Evolutionary conservation across 2,888 invertebrate species (phyloP).

Genomic region (Allygus modestus): DNA sequence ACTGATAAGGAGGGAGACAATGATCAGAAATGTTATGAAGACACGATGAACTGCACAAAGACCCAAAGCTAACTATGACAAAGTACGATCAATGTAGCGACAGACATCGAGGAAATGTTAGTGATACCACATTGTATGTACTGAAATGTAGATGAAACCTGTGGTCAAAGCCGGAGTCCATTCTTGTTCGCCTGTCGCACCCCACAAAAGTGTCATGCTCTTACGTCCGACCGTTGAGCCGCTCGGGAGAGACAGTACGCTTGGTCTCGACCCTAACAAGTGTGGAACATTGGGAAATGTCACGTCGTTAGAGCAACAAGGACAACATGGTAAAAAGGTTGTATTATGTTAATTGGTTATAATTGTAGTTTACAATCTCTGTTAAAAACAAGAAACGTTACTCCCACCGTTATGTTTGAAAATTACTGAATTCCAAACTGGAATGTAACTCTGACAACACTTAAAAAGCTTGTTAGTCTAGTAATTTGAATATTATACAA

Average conservation of each 20-base stretch:
- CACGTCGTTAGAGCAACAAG: neutral
- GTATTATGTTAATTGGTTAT: too few relatives aligned
- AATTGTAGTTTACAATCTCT: too few relatives aligned
- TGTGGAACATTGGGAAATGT: neutral
- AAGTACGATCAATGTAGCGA: neutral
- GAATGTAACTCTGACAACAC: too few relatives aligned
- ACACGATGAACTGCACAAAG: conserved; percentile 2
- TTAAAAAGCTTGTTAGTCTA: too few relatives aligned
- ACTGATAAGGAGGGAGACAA: neutral
- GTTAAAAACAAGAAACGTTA: too few relatives aligned
- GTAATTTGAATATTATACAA: too few relatives aligned
- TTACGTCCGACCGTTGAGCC: conserved; percentile 72
- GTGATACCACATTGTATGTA: conserved; percentile 16
- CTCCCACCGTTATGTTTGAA: too few relatives aligned
- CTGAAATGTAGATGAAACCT: conserved; percentile 77
- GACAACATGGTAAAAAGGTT: too few relatives aligned
- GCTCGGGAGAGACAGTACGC: conserved; percentile 61
- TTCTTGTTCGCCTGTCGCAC: conserved; percentile 97
- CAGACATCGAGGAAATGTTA: conserved; percentile 6
- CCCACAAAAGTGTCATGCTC: conserved; percentile 87
- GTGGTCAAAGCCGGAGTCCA: conserved; percentile 98
- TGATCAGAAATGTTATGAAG: neutral
- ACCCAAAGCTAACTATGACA: neutral
- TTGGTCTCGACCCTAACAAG: conserved; percentile 58
- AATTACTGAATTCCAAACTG: too few relatives aligned